These are phyloP conservation scores for Drosophila silvestris DNA, from an alignment of 2,888 invertebrate genomes.

Conservation along the genomic window DNA sequence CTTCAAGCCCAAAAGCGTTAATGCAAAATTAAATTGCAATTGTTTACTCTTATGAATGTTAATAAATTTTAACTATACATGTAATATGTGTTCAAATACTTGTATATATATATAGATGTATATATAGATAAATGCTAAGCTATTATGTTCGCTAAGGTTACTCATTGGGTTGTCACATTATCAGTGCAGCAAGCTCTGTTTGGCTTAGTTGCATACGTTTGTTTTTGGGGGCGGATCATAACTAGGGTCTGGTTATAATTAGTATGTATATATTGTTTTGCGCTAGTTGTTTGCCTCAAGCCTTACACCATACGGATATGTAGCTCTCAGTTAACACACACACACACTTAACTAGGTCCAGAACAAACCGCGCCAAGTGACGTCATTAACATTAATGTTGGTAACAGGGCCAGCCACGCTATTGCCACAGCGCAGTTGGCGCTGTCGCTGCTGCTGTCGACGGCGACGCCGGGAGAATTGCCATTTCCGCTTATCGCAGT, in stretches of 20 bases:
- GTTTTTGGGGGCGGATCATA: conserved; percentile 67
- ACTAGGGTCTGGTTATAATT: conserved; percentile 53
- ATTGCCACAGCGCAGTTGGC: conserved; percentile 48
- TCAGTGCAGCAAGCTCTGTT: conserved; percentile 38
- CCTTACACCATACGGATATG: conserved; percentile 26
- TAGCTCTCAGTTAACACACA: conserved; percentile 42
- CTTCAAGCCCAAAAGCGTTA: conserved; percentile 57
- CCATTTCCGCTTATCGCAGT: conserved; percentile 67
- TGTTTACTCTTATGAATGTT: conserved; percentile 43
- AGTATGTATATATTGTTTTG: conserved; percentile 15
- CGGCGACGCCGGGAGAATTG: conserved; percentile 48
- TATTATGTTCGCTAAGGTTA: conserved; percentile 13
- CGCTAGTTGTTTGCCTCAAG: conserved; percentile 27
- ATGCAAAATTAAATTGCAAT: conserved; percentile 61
- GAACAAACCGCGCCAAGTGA: conserved; percentile 7
- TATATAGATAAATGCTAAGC: conserved; percentile 22
- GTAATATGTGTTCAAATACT: neutral
- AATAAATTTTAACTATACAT: conserved; percentile 47
- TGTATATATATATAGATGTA: neutral
- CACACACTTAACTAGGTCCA: conserved; percentile 41
- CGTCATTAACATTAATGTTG: conserved; percentile 37
- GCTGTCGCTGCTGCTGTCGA: conserved; percentile 45
- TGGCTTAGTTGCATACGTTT: conserved; percentile 31
- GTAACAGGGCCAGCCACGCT: conserved; percentile 58
- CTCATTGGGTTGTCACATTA: conserved; percentile 20